These are phyloP conservation scores for Bhutanitis thaidina DNA, from an alignment of 2,888 invertebrate genomes.

Conservation along the genomic window DNA sequence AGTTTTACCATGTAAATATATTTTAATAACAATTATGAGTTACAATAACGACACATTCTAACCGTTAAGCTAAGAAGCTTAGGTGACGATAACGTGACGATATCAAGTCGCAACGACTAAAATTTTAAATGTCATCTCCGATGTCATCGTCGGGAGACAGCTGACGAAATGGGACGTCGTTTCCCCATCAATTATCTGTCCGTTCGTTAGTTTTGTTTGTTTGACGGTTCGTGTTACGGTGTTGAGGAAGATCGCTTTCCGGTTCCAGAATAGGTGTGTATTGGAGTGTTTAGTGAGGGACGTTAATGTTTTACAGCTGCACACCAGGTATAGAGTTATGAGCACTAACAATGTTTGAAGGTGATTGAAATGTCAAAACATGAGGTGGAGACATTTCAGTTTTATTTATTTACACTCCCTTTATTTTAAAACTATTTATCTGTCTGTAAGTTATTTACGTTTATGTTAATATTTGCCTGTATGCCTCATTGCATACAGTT, in stretches of 20 bases:
- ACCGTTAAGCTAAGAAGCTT: too few species aligned
- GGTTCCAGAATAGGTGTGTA: slow-evolving; percentile 38
- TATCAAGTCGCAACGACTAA: slow-evolving; percentile 25
- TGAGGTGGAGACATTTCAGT: neutral
- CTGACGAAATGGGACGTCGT: slow-evolving; percentile 53
- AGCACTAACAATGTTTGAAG: neutral
- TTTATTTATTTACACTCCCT: neutral
- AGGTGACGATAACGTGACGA: slow-evolving; percentile 8
- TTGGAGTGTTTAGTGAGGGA: slow-evolving; percentile 27
- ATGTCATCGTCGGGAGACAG: slow-evolving; percentile 47
- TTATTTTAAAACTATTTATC: too few species aligned
- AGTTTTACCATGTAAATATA: too few species aligned
- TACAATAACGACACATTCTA: too few species aligned
- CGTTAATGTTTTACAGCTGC: slow-evolving; percentile 34
- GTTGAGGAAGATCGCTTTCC: slow-evolving; percentile 41
- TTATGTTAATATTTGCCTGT: too few species aligned
- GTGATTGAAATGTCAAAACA: slow-evolving; percentile 11
- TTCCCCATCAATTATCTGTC: slow-evolving; percentile 50
- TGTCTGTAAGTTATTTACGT: too few species aligned
- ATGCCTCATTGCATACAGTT: too few species aligned
- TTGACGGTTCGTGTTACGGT: slow-evolving; percentile 38
- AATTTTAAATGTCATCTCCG: slow-evolving; percentile 37
- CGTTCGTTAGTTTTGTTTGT: slow-evolving; percentile 38
- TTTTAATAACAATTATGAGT: too few species aligned
- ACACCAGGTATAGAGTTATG: slow-evolving; percentile 13